These are phyloP conservation scores for Microchirus variegatus DNA, from an alignment of 2,797 vertebrate genomes.

Conservation along the genomic window DNA sequence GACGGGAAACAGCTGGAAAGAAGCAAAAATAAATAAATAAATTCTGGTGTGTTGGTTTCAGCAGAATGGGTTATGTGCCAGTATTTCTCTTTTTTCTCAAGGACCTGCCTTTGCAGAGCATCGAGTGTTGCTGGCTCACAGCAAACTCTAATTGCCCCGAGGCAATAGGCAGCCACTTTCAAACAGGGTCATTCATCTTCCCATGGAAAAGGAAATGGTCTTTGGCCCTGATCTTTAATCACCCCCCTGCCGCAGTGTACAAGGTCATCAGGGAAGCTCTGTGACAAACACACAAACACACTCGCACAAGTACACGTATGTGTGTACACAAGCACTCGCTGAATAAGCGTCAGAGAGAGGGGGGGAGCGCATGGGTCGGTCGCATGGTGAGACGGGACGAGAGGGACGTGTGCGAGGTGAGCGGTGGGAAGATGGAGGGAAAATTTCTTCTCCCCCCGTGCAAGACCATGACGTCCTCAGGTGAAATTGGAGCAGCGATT, in stretches of 20 bases:
- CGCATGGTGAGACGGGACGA: not conserved
- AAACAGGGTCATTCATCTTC: conserved; percentile 83
- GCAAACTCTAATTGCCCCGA: conserved; percentile 79
- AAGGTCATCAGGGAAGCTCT: conserved; percentile 79
- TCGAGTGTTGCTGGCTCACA: conserved; percentile 70
- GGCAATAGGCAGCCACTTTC: conserved; percentile 78
- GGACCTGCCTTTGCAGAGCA: conserved; percentile 67
- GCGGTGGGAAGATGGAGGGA: conserved; percentile 7
- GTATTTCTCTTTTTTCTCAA: conserved; percentile 72
- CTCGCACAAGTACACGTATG: conserved; percentile 18
- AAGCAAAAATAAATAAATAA: conserved; percentile 27
- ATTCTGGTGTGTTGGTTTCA: conserved; percentile 50
- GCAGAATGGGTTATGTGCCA: conserved; percentile 58
- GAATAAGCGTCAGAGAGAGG: not conserved
- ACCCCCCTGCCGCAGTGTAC: conserved; percentile 75
- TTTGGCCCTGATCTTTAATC: conserved; percentile 82
- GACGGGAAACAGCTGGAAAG: conserved; percentile 33
- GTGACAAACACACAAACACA: conserved; percentile 63
- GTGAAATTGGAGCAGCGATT: conserved; percentile 50
- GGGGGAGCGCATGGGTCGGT: not conserved
- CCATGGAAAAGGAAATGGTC: conserved; percentile 78
- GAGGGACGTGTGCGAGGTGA: conserved; percentile 14
- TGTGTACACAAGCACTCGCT: not conserved
- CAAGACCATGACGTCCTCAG: conserved; percentile 18
- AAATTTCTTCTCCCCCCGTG: conserved; percentile 23